A percentile compares a stretch with the other conserved stretches of the same genome.
These are phyloP conservation scores for Stictocephala bisonia DNA, from an alignment of 2,888 invertebrate genomes.

Conservation along the genomic window DNA sequence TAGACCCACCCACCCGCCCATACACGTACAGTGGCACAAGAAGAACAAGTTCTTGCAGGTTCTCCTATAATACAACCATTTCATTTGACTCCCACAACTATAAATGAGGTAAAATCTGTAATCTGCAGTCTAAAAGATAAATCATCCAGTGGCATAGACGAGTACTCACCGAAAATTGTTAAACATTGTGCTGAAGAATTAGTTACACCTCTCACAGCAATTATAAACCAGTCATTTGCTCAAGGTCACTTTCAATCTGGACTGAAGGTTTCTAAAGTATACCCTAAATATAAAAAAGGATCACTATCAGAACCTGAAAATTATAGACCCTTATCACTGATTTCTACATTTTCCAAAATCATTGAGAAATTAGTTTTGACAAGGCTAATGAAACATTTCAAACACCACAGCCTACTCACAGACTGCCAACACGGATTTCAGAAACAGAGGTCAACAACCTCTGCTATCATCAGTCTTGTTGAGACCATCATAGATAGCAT, in stretches of 20 bases:
- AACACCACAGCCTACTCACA: not conserved
- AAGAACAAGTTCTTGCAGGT: too few species aligned
- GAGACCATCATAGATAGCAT: not conserved
- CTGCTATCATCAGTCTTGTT: constrained; percentile 3
- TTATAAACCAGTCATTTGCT: not conserved
- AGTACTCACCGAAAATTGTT: not conserved
- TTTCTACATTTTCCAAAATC: constrained; percentile 1
- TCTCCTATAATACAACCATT: too few species aligned
- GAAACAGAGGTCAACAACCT: not conserved
- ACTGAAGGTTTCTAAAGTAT: not conserved
- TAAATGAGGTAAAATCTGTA: not conserved
- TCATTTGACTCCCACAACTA: too few species aligned
- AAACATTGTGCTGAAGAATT: not conserved
- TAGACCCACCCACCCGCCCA: not conserved
- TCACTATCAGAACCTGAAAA: too few species aligned
- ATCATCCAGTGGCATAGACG: not conserved
- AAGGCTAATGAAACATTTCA: not conserved
- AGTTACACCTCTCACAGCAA: not conserved
- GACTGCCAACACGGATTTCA: not conserved
- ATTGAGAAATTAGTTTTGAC: not conserved
- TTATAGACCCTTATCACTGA: not conserved
- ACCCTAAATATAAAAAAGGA: constrained; percentile 1
- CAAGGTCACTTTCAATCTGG: not conserved
- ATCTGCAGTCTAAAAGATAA: not conserved
- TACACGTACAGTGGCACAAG: too few species aligned